phyloP scores from a whole-genome alignment of 2,113 vertebrate species.

The Pachycephala philippinensis region DNA sequence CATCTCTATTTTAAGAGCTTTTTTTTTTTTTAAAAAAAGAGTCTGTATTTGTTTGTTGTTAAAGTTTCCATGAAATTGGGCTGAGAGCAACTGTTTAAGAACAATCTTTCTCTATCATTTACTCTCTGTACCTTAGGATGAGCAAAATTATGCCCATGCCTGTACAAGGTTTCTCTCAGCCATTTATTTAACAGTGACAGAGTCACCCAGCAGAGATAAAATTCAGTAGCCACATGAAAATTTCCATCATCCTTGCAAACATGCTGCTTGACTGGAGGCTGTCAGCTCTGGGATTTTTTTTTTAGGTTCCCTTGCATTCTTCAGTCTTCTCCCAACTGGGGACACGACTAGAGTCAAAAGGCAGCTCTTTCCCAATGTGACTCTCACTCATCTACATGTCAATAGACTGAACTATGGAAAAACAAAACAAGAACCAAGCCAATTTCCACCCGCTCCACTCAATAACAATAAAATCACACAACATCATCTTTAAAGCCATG shows the following conservation, averaged over 20 bases:
- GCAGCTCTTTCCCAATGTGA: not conserved
- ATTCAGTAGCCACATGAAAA: not conserved
- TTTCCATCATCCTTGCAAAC: not conserved
- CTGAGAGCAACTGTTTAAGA: slow-evolving; percentile 4
- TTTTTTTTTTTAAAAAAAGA: not conserved
- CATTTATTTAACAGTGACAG: not conserved
- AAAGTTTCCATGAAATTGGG: slow-evolving; percentile 31
- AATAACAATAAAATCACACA: not conserved
- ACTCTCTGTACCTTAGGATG: not conserved
- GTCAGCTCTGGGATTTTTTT: not conserved
- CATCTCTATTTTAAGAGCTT: slow-evolving; percentile 3
- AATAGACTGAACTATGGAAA: not conserved
- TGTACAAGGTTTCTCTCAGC: not conserved
- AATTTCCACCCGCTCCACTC: not conserved
- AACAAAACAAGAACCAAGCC: not conserved
- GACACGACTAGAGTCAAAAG: not conserved
- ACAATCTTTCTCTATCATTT: not conserved
- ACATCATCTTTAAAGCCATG: not conserved
- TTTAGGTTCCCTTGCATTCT: not conserved
- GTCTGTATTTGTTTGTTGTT: slow-evolving; percentile 7
- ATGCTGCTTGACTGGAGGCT: not conserved
- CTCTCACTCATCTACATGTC: not conserved
- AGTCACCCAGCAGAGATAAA: not conserved
- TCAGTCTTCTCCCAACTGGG: not conserved
- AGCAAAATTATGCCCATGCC: not conserved